Conservation (phyloP, 2,888 invertebrate species). For the Tanypteryx hageni region DNA sequence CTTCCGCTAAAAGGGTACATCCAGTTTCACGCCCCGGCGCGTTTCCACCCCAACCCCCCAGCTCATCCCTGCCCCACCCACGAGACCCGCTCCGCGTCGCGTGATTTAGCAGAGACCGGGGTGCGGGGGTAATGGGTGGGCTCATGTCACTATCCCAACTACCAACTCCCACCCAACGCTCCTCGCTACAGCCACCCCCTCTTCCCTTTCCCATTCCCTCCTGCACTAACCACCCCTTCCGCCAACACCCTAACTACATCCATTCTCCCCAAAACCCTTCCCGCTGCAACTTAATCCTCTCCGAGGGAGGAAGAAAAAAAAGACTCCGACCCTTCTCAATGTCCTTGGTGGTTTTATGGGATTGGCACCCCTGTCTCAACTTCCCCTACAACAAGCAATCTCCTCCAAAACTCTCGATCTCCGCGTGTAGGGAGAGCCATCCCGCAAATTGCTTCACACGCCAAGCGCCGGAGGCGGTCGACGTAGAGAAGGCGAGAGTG, state of each 20-base stretch:
- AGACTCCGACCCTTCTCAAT: conserved; percentile 19
- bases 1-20: conserved; percentile 27
- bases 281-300: conserved; percentile 27
- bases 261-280: neutral
- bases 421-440: neutral
- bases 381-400: neutral
- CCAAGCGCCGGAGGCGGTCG: neutral
- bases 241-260: too few species aligned
- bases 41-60: too few species aligned
- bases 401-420: neutral
- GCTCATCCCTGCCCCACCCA: neutral
- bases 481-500: neutral
- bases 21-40: conserved; percentile 61
- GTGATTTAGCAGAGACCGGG: conserved; percentile 43
- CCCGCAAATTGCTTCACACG: conserved; percentile 9
- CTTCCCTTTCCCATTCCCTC: neutral
- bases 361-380: neutral
- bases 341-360: conserved; percentile 34
- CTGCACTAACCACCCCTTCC: neutral
- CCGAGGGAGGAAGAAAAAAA: conserved; percentile 31
- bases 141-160: conserved; percentile 7
- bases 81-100: conserved; percentile 6
- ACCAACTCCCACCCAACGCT: neutral
- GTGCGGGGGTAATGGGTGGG: neutral
- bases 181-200: neutral